phyloP scores from a whole-genome alignment of 2,888 invertebrate species.

The Orthonychiurus folsomi region DNA sequence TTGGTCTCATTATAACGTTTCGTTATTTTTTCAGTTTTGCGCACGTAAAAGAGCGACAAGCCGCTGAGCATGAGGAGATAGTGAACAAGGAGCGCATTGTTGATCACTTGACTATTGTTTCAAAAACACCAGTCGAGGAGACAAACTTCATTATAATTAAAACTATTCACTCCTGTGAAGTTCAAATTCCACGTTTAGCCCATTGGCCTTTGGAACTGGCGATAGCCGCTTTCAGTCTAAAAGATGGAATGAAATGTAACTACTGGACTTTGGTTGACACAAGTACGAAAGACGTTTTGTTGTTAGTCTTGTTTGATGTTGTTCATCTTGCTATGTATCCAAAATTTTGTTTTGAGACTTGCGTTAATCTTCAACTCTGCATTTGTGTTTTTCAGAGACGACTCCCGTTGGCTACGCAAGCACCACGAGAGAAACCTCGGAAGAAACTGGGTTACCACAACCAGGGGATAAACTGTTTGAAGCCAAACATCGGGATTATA shows the following conservation, averaged over 20 bases:
- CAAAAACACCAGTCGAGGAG: conserved; percentile 13
- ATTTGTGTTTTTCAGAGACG: conserved; percentile 15
- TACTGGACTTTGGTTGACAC: conserved; percentile 38
- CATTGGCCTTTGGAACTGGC: conserved; percentile 38
- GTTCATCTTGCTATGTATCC: neutral
- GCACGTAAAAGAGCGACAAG: conserved; percentile 18
- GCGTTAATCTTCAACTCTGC: too few species aligned
- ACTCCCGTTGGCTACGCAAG: conserved; percentile 33
- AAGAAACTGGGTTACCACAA: conserved; percentile 27
- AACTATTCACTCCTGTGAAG: conserved; percentile 28
- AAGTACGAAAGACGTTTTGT: conserved; percentile 20
- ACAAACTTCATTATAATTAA: conserved; percentile 29
- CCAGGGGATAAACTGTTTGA: conserved; percentile 24
- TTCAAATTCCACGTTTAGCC: conserved; percentile 20
- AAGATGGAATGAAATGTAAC: conserved; percentile 25
- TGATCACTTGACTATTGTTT: conserved; percentile 13
- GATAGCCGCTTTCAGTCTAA: conserved; percentile 31
- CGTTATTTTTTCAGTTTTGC: conserved; percentile 26
- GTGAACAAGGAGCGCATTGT: conserved; percentile 13
- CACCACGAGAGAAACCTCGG: conserved; percentile 28
- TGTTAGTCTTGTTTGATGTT: neutral
- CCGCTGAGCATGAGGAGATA: conserved; percentile 13
- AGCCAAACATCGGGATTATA: conserved; percentile 21
- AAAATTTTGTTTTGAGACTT: neutral
- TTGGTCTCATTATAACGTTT: neutral